These are phyloP conservation scores for Triplophysa rosa DNA, from an alignment of 2,113 vertebrate genomes.

Conservation along the genomic window DNA sequence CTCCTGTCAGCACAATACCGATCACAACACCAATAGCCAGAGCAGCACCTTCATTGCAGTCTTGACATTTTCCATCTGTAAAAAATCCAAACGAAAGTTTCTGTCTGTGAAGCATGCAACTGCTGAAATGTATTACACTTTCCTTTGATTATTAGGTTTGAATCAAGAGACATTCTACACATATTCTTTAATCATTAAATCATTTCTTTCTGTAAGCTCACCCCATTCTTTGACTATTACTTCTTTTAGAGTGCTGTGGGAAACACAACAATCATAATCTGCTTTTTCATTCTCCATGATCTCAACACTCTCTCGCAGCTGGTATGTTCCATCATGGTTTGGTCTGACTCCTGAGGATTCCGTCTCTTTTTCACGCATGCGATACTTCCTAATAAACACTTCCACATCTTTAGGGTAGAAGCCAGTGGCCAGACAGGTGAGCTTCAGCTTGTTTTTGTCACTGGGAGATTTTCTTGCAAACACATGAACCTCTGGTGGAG, in stretches of 20 bases:
- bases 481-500: constrained; percentile 19
- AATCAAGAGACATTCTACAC: too few species aligned
- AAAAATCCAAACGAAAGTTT: background rate
- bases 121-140: background rate
- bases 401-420: constrained; percentile 33
- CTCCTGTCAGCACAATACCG: background rate
- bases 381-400: background rate
- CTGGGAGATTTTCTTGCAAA: background rate
- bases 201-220: background rate
- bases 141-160: too few species aligned
- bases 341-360: constrained; percentile 29
- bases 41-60: background rate
- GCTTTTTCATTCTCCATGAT: background rate
- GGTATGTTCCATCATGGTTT: constrained; percentile 39
- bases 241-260: background rate
- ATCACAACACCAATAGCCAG: background rate
- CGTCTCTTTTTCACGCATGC: constrained; percentile 25
- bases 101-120: background rate
- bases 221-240: background rate
- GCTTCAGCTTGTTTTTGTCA: background rate
- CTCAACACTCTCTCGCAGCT: constrained; percentile 16
- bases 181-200: background rate
- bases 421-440: constrained; percentile 45
- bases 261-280: constrained; percentile 22
- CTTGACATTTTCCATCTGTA: background rate